These are phyloP conservation scores for Pachycephus smyrnensis DNA, from an alignment of 2,888 invertebrate genomes.

Conservation along the genomic window DNA sequence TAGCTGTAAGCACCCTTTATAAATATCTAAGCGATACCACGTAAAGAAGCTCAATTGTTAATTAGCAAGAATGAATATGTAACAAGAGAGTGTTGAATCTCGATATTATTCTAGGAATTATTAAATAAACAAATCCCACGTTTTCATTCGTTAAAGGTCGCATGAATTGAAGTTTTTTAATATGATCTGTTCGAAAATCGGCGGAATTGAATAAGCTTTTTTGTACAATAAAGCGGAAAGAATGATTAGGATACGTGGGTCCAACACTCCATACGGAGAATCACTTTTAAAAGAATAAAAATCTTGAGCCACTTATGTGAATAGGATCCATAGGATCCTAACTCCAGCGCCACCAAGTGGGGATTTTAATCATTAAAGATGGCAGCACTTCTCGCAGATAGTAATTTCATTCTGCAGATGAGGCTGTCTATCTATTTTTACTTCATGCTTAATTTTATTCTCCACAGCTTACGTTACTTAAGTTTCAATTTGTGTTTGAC, in stretches of 20 bases:
- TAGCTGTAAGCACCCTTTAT: conserved; percentile 31
- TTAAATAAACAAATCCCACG: conserved; percentile 28
- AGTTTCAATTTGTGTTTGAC: too few relatives aligned
- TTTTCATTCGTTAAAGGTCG: not conserved
- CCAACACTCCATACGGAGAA: too few relatives aligned
- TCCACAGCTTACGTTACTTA: too few relatives aligned
- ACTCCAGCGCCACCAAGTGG: not conserved
- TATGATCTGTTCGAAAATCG: too few relatives aligned
- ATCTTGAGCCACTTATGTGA: not conserved
- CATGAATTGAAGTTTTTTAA: not conserved
- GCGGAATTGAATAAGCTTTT: too few relatives aligned
- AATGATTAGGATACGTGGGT: too few relatives aligned
- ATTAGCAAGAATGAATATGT: conserved; percentile 41
- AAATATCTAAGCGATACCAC: conserved; percentile 32
- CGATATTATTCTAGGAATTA: conserved; percentile 40
- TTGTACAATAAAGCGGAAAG: too few relatives aligned
- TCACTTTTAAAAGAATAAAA: not conserved
- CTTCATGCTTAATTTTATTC: too few relatives aligned
- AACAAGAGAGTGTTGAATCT: conserved; percentile 38
- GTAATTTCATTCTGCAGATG: too few relatives aligned
- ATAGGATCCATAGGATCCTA: not conserved
- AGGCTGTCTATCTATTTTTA: too few relatives aligned
- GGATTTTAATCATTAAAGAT: not conserved
- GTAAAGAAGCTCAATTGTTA: conserved; percentile 44
- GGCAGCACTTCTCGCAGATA: not conserved